phyloP scores from a whole-genome alignment of 2,113 vertebrate genomes.

The Paradisaea rubra region DNA sequence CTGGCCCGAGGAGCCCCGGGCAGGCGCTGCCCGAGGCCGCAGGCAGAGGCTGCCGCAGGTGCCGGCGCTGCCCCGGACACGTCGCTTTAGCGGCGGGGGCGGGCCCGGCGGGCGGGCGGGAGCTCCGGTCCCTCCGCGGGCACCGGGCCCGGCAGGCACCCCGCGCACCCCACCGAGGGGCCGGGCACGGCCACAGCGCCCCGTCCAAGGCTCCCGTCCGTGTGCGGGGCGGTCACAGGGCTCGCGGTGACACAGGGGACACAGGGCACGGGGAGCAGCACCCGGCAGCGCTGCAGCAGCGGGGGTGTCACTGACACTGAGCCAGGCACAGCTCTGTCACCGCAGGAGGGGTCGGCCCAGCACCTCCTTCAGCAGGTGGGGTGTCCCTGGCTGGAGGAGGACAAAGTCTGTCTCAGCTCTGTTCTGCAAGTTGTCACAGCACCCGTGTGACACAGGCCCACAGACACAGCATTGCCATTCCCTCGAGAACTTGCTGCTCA shows the following conservation, averaged over 20 bases:
- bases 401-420: fast-evolving
- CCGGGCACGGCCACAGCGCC: not conserved
- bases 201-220: not conserved
- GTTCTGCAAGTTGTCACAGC: not conserved
- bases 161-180: not conserved
- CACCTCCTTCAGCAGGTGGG: fast-evolving
- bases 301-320: fast-evolving
- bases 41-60: not conserved
- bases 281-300: not conserved
- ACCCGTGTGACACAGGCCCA: not conserved
- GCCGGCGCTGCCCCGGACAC: constrained; percentile 59
- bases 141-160: not conserved
- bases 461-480: not conserved
- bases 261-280: not conserved
- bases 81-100: constrained; percentile 66
- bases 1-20: not conserved
- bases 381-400: fast-evolving
- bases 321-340: fast-evolving
- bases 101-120: not conserved
- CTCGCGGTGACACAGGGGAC: not conserved
- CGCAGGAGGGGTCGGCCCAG: fast-evolving
- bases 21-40: not conserved
- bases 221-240: fast-evolving
- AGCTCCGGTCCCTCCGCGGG: not conserved
- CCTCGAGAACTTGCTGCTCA: not conserved